These are phyloP conservation scores for Chlorocebus sabaeus DNA, from an alignment of 2,113 vertebrate genomes.

Conservation along the genomic window DNA sequence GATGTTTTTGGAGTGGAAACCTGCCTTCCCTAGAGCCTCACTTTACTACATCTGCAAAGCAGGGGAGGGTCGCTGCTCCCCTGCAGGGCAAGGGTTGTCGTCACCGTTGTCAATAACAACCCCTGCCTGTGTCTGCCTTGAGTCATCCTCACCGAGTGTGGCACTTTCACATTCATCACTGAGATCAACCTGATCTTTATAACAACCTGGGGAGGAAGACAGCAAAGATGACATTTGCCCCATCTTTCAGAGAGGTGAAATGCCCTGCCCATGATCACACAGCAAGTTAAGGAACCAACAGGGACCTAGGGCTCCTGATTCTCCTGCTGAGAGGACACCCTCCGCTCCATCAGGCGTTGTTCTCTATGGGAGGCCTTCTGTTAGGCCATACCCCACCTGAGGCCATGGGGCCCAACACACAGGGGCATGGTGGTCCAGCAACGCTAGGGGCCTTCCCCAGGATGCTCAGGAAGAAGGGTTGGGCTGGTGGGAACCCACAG, in stretches of 20 bases:
- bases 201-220: not conserved
- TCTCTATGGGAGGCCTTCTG: not conserved
- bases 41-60: not conserved
- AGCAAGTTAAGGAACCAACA: not conserved
- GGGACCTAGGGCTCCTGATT: not conserved
- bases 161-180: not conserved
- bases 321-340: not conserved
- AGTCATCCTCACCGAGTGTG: fast-evolving
- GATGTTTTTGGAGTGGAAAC: not conserved
- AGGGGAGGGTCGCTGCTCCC: not conserved
- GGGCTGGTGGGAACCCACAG: fast-evolving
- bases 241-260: not conserved
- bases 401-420: not conserved
- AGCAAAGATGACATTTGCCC: fast-evolving
- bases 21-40: not conserved
- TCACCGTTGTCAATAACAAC: fast-evolving
- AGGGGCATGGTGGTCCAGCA: not conserved
- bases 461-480: not conserved
- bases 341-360: not conserved
- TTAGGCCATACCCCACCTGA: not conserved
- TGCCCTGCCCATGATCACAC: not conserved
- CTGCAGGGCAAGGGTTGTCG: not conserved
- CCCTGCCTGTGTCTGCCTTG: not conserved
- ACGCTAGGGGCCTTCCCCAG: not conserved
- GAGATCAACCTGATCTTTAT: not conserved